Percentiles rank a stretch among this genome's conserved stretches.
Evolutionary conservation across 2,797 vertebrate species (phyloP).

Genomic region (Peromyscus nudipes): DNA sequence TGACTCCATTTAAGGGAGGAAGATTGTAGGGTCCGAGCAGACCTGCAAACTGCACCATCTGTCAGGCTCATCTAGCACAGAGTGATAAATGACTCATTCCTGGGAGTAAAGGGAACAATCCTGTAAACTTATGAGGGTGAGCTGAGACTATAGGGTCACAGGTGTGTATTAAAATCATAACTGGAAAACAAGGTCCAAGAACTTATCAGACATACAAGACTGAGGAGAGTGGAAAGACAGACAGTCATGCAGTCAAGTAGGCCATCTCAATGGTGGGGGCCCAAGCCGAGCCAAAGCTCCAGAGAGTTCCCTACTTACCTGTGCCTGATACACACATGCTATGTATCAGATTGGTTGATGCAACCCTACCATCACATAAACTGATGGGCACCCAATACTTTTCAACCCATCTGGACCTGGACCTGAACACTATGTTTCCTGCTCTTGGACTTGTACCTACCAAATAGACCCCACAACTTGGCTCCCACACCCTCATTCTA

Average conservation of each 20-base stretch:
- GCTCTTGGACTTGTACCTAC: not conserved
- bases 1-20: not conserved
- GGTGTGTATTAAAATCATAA: not conserved
- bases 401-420: not conserved
- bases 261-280: too few species aligned
- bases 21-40: not conserved
- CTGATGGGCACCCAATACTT: not conserved
- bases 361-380: not conserved
- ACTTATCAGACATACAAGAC: not conserved
- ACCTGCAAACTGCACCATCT: not conserved
- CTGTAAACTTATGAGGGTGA: not conserved
- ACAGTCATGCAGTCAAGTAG: not conserved
- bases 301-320: not conserved
- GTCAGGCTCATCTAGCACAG: not conserved
- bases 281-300: not conserved
- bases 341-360: not conserved
- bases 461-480: too few species aligned
- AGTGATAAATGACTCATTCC: not conserved
- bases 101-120: too few species aligned
- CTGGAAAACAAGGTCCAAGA: not conserved
- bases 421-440: not conserved
- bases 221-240: not conserved
- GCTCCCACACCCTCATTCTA: not conserved
- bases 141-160: not conserved
- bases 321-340: not conserved